phyloP scores from a whole-genome alignment of 2,888 invertebrate genomes.

The Nephrotoma guestfalica region DNA sequence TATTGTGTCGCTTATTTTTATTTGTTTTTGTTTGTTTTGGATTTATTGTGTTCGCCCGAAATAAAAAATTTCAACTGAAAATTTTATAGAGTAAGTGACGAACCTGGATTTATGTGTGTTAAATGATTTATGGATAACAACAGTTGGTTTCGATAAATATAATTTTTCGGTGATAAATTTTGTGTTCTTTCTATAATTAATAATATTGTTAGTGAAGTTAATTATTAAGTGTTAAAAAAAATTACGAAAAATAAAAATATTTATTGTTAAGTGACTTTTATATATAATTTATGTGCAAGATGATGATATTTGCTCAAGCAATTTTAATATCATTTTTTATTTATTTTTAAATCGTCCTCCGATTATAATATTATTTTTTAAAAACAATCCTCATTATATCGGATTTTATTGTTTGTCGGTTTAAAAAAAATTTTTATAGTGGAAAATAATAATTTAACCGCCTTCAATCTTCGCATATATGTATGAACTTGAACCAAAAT shows the following conservation, averaged over 20 bases:
- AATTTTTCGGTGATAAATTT: background rate
- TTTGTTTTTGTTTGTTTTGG: background rate
- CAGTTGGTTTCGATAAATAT: background rate
- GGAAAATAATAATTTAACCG: background rate
- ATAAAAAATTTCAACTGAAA: background rate
- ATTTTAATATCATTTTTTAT: background rate
- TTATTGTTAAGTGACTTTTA: background rate
- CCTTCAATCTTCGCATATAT: background rate
- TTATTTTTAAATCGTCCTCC: background rate
- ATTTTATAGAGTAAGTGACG: background rate
- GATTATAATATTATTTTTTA: background rate
- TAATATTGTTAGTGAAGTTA: background rate
- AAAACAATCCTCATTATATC: background rate
- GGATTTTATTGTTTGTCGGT: background rate
- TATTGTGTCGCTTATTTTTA: background rate
- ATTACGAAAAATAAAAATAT: background rate
- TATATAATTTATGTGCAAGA: background rate
- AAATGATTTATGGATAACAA: background rate
- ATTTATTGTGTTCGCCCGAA: background rate
- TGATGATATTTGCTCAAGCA: background rate
- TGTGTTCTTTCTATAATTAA: background rate
- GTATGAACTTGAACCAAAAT: background rate
- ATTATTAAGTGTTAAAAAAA: background rate
- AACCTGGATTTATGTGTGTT: background rate
- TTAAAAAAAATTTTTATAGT: background rate